Percentiles rank a stretch among this genome's conserved stretches.
These are phyloP conservation scores for Clostera curtula DNA, from an alignment of 2,888 invertebrate genomes.

Conservation along the genomic window DNA sequence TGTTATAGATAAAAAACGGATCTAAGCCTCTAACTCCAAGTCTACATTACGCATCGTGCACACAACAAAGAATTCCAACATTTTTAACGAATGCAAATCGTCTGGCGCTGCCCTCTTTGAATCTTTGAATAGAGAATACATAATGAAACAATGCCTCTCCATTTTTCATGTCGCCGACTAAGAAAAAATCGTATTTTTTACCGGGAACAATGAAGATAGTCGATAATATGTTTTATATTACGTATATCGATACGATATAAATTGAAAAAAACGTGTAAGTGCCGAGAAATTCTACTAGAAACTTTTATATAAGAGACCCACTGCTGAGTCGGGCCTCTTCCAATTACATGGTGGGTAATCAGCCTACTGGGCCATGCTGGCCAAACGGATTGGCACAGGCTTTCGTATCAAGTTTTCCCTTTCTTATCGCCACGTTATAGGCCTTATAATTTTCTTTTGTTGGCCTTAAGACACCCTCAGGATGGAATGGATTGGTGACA, in stretches of 20 bases:
- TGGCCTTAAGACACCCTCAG: too few species aligned
- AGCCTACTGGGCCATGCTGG: too few species aligned
- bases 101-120: slow-evolving; percentile 61
- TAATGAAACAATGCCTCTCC: slow-evolving; percentile 54
- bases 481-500: too few species aligned
- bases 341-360: too few species aligned
- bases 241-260: too few species aligned
- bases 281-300: background rate
- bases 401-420: too few species aligned
- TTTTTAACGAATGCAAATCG: slow-evolving; percentile 74
- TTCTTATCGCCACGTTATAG: too few species aligned
- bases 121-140: slow-evolving; percentile 57
- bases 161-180: slow-evolving; percentile 47
- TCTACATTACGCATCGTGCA: slow-evolving; percentile 57
- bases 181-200: slow-evolving; percentile 10
- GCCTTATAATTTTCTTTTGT: too few species aligned
- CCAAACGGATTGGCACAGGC: too few species aligned
- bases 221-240: slow-evolving; percentile 6
- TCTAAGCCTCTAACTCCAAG: slow-evolving; percentile 20
- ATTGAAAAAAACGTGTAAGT: slow-evolving; percentile 1
- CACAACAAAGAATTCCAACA: slow-evolving; percentile 67
- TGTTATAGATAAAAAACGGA: too few species aligned
- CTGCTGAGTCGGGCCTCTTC: too few species aligned
- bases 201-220: slow-evolving; percentile 4
- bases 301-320: too few species aligned